Percentiles rank a stretch among this genome's conserved stretches.
Evolutionary conservation across 2,888 invertebrate genomes (phyloP).

Genomic region (Aleiodes testaceus): DNA sequence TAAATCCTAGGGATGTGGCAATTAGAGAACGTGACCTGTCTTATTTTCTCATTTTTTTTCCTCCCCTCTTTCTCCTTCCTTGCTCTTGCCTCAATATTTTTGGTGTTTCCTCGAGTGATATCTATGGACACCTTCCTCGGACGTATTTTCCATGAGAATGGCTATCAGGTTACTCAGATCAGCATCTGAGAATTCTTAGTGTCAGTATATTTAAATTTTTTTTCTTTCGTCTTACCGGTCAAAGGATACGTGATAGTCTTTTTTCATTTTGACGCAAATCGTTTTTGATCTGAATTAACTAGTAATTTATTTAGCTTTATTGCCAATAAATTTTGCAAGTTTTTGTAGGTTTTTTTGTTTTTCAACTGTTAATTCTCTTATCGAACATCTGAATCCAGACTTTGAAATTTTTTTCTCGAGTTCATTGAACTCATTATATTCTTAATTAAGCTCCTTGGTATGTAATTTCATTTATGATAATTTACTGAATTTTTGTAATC

Average conservation of each 20-base stretch:
- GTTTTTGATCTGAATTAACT: conserved; percentile 30
- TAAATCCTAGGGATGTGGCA: conserved; percentile 60
- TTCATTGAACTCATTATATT: conserved; percentile 29
- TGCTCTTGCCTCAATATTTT: conserved; percentile 3
- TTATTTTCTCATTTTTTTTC: conserved; percentile 24
- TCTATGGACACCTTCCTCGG: conserved; percentile 10
- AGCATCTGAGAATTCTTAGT: neutral
- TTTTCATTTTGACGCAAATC: conserved; percentile 29
- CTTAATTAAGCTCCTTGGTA: conserved; percentile 8
- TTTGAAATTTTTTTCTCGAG: neutral
- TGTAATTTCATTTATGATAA: too few species aligned
- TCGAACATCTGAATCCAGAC: too few species aligned
- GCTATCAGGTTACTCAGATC: conserved; percentile 34
- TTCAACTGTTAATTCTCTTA: too few species aligned
- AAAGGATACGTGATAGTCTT: conserved; percentile 9
- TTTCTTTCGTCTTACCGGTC: conserved; percentile 15
- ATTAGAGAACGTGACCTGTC: conserved; percentile 67
- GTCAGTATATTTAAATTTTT: conserved; percentile 17
- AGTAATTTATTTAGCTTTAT: conserved; percentile 27
- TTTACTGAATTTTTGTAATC: too few species aligned
- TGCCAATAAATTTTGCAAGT: conserved; percentile 28
- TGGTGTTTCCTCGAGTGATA: neutral
- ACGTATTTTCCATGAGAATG: conserved; percentile 29
- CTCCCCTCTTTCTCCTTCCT: neutral
- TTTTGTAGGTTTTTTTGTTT: neutral